Percentiles rank a stretch among this genome's conserved stretches.
These are phyloP conservation scores for Indicator indicator DNA, from an alignment of 2,113 vertebrate species.

Conservation along the genomic window DNA sequence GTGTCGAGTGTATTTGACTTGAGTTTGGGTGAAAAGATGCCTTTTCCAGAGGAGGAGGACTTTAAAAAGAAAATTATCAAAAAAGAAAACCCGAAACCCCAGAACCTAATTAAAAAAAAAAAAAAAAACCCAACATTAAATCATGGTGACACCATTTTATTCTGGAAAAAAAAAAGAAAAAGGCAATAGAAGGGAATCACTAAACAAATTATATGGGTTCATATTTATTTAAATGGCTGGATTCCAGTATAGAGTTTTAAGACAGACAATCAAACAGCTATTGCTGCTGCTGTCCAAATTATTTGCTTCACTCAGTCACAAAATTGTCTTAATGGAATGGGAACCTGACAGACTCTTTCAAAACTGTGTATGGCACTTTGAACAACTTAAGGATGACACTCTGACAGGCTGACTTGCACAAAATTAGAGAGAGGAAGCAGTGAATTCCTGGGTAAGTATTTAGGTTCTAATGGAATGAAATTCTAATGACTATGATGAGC, in stretches of 20 bases:
- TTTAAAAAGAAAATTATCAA: neutral
- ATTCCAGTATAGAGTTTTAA: neutral
- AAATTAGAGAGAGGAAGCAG: rapidly evolving
- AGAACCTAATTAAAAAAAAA: neutral
- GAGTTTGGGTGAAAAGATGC: neutral
- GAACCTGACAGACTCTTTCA: neutral
- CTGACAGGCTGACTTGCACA: neutral
- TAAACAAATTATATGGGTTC: neutral
- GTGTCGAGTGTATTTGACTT: neutral
- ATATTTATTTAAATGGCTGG: conserved; percentile 1
- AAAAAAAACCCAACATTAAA: neutral
- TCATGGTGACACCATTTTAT: neutral
- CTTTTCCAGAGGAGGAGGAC: neutral
- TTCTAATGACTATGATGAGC: neutral
- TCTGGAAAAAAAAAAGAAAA: neutral
- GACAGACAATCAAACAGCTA: neutral
- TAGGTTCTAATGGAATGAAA: neutral
- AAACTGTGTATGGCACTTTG: neutral
- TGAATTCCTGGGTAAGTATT: neutral
- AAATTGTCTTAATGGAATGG: neutral
- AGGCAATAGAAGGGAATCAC: conserved; percentile 27
- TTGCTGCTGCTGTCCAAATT: neutral
- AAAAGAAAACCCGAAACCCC: too few species aligned
- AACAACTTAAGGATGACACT: neutral
- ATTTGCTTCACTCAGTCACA: neutral